Percentiles rank a stretch among this genome's conserved stretches.
These are phyloP conservation scores for Biston stratarius DNA, from an alignment of 2,888 invertebrate genomes.

Conservation along the genomic window DNA sequence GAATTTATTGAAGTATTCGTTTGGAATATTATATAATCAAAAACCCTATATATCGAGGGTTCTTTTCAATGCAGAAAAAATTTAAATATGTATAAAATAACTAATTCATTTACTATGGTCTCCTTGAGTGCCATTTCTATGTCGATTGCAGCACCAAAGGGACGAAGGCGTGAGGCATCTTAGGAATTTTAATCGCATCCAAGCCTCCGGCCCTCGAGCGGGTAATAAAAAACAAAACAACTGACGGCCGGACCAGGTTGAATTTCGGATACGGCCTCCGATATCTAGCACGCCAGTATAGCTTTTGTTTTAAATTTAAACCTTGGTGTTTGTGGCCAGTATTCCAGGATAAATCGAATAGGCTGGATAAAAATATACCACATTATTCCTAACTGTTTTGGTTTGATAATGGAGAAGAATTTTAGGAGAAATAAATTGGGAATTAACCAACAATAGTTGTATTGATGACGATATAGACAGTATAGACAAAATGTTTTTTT, in stretches of 20 bases:
- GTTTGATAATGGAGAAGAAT: neutral
- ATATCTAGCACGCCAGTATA: constrained; percentile 59
- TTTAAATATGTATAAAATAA: neutral
- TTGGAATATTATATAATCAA: neutral
- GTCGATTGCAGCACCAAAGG: constrained; percentile 62
- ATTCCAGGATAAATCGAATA: constrained; percentile 24
- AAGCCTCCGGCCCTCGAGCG: constrained; percentile 69
- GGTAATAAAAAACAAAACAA: constrained; percentile 73
- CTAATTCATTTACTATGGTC: neutral
- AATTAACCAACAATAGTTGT: no score
- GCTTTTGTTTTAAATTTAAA: constrained; percentile 51
- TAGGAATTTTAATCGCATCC: constrained; percentile 85
- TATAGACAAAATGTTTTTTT: no score
- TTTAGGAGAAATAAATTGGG: neutral
- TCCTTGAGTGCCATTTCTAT: constrained; percentile 57
- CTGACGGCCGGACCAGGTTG: constrained; percentile 61
- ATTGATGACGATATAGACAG: no score
- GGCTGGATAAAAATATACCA: constrained; percentile 33
- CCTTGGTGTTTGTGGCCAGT: constrained; percentile 36
- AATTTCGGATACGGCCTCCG: constrained; percentile 71
- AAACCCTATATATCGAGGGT: neutral
- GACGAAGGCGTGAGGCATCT: constrained; percentile 80
- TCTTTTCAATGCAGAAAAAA: neutral
- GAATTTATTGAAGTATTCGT: neutral
- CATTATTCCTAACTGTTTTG: neutral